Evolutionary conservation across 2,888 invertebrate species (phyloP), one percentile per base, ranked within the genome.

Genomic region (Argyra leucocephala): DNA sequence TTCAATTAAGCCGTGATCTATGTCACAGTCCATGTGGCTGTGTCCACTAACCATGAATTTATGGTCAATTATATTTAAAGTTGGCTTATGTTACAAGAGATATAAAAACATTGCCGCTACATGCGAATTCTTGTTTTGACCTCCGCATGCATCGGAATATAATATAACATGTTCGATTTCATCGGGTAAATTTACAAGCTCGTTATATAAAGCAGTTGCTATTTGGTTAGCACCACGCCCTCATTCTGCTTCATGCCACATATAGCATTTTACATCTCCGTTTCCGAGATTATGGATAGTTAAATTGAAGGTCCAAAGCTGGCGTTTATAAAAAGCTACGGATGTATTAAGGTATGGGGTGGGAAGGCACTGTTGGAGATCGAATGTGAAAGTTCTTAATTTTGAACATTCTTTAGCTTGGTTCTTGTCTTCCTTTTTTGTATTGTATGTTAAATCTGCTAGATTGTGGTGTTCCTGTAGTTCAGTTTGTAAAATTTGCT

Each of bases 11-110:
- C 23, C 57, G 18, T 62, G 62, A 37, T 65, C 65, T 57, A 59
- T 57, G 22, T 65, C 62, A 65, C 65, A 62, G 23, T 65, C 65
- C 65, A 65, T 62, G 48, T 64, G 61, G 24, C 57, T 64, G 24
- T 64, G 61, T n/a, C 64, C 61, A n/a, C 57, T 26, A 18, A 63
- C 58, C 10, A 64, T 36, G 48, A 66, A 65, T 62, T 65, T 65
- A 22, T 65, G 65, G 22, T 65, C 63, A 48, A 63, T 22, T 58
- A 22, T 63, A 22, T 63, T 22, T 22, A 58, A 22, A 7, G 22
- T 10, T 58, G 58, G 22, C 10, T 58, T 22, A 12, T 22, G 22
- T 58, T 58, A 22, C 15, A 58, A 9, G 10, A 58, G 58, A 22
- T 3, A 22, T 22, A 58, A 22, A 22, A 58, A 58, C 22, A 22